phyloP scores from a whole-genome alignment of 2,888 invertebrate genomes.

The Dorcus hopei region DNA sequence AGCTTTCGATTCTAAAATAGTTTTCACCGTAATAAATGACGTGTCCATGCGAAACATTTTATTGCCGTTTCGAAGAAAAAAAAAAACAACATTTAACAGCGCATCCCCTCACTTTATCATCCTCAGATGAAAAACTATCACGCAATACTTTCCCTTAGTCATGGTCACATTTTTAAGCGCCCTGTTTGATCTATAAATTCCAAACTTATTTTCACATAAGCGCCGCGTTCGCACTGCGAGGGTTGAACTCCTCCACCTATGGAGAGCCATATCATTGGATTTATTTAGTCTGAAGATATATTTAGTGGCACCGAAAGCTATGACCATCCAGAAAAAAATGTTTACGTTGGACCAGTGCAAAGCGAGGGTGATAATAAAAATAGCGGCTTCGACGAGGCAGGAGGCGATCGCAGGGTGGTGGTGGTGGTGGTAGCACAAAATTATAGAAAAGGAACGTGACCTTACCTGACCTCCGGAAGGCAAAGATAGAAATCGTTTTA shows the following conservation, averaged over 20 bases:
- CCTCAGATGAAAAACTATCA: too few relatives aligned
- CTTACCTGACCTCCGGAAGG: background rate
- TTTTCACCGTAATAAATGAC: too few relatives aligned
- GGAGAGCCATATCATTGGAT: background rate
- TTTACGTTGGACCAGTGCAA: background rate
- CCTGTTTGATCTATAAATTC: slow-evolving; percentile 1
- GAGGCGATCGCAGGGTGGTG: background rate
- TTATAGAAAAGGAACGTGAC: background rate
- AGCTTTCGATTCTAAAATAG: too few relatives aligned
- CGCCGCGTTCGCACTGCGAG: background rate
- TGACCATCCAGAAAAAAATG: slow-evolving; percentile 5
- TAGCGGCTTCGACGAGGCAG: background rate
- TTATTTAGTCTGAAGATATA: slow-evolving; percentile 16
- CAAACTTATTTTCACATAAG: background rate
- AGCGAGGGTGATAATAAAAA: background rate
- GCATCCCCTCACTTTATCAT: too few relatives aligned
- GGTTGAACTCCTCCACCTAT: background rate
- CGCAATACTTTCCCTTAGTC: too few relatives aligned
- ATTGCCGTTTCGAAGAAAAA: too few relatives aligned
- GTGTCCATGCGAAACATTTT: too few relatives aligned
- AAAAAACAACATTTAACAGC: too few relatives aligned
- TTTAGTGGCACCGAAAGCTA: slow-evolving; percentile 7
- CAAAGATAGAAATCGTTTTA: slow-evolving; percentile 7
- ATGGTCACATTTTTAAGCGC: too few relatives aligned
- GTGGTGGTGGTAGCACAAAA: background rate